Conservation (phyloP, 2,888 invertebrate species). For the Melinaea marsaeus region DNA sequence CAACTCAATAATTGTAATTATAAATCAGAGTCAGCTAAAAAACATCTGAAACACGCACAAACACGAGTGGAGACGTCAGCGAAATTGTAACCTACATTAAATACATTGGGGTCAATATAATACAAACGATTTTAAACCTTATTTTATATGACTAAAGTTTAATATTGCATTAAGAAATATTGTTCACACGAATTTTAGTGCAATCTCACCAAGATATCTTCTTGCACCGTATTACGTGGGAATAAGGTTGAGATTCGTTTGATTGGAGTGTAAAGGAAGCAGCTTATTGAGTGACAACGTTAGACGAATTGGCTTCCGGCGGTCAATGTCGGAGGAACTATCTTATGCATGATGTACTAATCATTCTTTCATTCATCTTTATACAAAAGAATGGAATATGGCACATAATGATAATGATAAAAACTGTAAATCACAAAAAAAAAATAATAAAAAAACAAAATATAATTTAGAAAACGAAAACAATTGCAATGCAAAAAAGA, state of each 20-base stretch:
- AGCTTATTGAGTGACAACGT: constrained; percentile 56
- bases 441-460: too few species aligned
- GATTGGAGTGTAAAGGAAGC: constrained; percentile 44
- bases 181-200: constrained; percentile 23
- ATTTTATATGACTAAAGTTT: neutral
- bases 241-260: constrained; percentile 13
- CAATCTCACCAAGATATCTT: constrained; percentile 1
- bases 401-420: too few species aligned
- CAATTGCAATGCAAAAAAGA: constrained; percentile 6
- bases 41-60: neutral
- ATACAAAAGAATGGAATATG: too few species aligned
- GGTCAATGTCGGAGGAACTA: constrained; percentile 48
- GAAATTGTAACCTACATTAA: constrained; percentile 26
- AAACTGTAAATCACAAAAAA: too few species aligned
- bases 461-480: constrained; percentile 25
- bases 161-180: constrained; percentile 5
- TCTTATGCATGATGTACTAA: too few species aligned
- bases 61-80: constrained; percentile 19
- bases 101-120: constrained; percentile 28
- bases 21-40: constrained; percentile 1
- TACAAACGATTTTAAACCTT: constrained; percentile 8
- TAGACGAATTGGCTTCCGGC: constrained; percentile 59
- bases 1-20: too few species aligned
- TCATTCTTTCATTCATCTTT: too few species aligned
- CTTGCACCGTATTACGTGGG: neutral